These are phyloP conservation scores for Drosophila gaucha DNA, from an alignment of 2,888 invertebrate genomes.

Conservation along the genomic window DNA sequence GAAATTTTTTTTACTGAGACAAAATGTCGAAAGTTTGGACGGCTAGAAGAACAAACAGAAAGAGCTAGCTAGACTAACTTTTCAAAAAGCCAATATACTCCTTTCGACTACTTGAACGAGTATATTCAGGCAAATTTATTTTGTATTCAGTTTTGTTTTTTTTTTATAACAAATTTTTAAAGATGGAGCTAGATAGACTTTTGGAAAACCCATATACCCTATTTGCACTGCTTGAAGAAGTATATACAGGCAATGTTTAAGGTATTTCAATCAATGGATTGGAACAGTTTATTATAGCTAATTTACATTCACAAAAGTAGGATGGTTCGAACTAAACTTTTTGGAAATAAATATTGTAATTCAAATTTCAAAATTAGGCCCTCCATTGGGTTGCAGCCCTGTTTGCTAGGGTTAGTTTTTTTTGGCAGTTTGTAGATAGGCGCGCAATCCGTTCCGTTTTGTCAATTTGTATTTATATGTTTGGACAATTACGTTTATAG, in stretches of 20 bases:
- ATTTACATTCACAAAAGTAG: too few species aligned
- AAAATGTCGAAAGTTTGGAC: neutral
- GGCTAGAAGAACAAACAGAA: too few species aligned
- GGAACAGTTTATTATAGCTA: too few species aligned
- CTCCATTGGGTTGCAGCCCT: neutral
- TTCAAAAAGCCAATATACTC: neutral
- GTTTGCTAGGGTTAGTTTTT: constrained; percentile 1
- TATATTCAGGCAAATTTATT: neutral
- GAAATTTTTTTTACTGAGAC: neutral
- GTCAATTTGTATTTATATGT: constrained; percentile 52
- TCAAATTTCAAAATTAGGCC: neutral
- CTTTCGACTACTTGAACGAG: neutral
- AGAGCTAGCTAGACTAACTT: neutral
- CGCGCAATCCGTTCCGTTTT: constrained; percentile 8
- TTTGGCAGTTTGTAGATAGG: constrained; percentile 3
- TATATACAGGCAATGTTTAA: neutral
- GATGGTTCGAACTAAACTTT: neutral
- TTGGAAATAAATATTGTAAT: neutral
- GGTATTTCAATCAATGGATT: neutral
- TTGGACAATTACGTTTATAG: constrained; percentile 78
- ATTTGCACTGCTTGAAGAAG: neutral
- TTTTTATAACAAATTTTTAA: neutral
- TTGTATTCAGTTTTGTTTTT: neutral
- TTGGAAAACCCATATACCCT: neutral
- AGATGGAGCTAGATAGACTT: neutral